phyloP scores from a whole-genome alignment of 2,888 invertebrate genomes.

The Blastobasis lacticolella region DNA sequence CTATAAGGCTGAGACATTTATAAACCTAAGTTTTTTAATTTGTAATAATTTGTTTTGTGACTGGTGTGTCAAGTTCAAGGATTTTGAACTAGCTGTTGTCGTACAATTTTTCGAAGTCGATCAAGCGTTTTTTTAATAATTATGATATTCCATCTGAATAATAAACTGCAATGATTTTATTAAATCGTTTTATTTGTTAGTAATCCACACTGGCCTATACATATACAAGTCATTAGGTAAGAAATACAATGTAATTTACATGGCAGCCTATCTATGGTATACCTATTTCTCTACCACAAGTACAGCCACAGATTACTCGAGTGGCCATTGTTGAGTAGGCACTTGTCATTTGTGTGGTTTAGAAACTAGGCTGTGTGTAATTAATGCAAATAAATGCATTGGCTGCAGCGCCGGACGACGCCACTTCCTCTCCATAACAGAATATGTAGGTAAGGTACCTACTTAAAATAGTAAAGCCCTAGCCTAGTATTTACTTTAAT shows the following conservation, averaged over 20 bases:
- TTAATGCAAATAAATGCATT: constrained; percentile 8
- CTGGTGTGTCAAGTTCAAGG: constrained; percentile 56
- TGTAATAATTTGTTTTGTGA: constrained; percentile 56
- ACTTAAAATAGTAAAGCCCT: too few relatives aligned
- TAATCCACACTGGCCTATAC: too few relatives aligned
- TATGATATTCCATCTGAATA: constrained; percentile 65
- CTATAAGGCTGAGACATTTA: constrained; percentile 71
- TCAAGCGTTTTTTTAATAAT: constrained; percentile 58
- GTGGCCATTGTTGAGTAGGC: too few relatives aligned
- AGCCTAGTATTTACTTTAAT: too few relatives aligned
- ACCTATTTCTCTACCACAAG: too few relatives aligned
- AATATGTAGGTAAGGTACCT: too few relatives aligned
- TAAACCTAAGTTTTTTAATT: constrained; percentile 65
- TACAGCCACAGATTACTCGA: too few relatives aligned
- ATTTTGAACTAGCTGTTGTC: constrained; percentile 56
- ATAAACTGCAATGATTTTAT: constrained; percentile 64
- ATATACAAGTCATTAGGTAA: too few relatives aligned
- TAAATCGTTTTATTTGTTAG: constrained; percentile 23
- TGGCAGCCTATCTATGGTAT: too few relatives aligned
- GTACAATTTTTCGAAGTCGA: constrained; percentile 69
- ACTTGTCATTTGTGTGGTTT: too few relatives aligned
- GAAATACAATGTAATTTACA: too few relatives aligned
- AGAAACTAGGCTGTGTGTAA: background rate
- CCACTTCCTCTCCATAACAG: background rate
- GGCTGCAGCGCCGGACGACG: background rate